These are phyloP conservation scores for Sinelater perroti DNA, from an alignment of 2,888 invertebrate species.

Conservation along the genomic window DNA sequence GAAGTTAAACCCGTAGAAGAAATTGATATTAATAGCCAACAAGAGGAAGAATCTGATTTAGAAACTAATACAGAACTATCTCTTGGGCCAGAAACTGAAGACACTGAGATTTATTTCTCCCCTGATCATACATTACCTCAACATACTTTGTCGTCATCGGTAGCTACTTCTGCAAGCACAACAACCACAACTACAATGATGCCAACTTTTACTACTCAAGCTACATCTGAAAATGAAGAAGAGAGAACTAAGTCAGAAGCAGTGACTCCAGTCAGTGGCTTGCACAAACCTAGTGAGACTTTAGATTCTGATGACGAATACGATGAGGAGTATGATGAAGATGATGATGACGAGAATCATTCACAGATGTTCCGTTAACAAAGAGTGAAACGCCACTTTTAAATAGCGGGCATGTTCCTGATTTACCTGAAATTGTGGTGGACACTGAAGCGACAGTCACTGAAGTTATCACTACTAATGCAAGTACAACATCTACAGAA, in stretches of 20 bases:
- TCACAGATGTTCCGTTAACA: conserved; percentile 53
- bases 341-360: conserved; percentile 59
- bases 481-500: conserved; percentile 22
- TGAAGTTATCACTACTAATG: conserved; percentile 24
- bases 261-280: conserved; percentile 26
- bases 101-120: conserved; percentile 13
- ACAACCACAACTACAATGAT: conserved; percentile 31
- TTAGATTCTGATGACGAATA: conserved; percentile 49
- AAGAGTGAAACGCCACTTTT: conserved; percentile 26
- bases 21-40: conserved; percentile 43
- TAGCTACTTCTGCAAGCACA: conserved; percentile 33
- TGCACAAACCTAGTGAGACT: conserved; percentile 36
- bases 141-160: conserved; percentile 12
- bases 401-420: conserved; percentile 37
- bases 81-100: conserved; percentile 12
- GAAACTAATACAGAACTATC: conserved; percentile 18
- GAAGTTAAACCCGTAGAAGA: conserved; percentile 49
- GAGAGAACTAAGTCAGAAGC: conserved; percentile 19
- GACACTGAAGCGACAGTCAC: conserved; percentile 32
- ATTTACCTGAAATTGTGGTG: conserved; percentile 19
- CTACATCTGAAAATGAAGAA: conserved; percentile 3
- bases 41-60: conserved; percentile 23
- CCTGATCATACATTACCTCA: conserved; percentile 14
- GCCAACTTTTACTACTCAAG: conserved; percentile 28
- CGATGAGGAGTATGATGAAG: conserved; percentile 60